phyloP scores from a whole-genome alignment of 2,113 vertebrate species.

The Callocephalon fimbriatum region DNA sequence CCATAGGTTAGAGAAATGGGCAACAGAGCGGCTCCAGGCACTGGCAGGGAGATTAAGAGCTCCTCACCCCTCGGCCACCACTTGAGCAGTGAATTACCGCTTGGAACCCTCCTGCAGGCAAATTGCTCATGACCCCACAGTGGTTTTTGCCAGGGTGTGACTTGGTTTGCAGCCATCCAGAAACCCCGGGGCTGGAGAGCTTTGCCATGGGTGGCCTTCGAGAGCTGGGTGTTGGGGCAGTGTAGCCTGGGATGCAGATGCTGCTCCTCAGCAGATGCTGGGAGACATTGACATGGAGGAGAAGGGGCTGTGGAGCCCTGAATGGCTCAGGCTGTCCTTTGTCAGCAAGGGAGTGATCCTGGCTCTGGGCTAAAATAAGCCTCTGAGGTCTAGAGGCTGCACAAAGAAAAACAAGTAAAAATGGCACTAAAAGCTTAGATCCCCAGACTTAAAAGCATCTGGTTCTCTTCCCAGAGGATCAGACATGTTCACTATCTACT shows the following conservation, averaged over 20 bases:
- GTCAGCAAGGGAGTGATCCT: background rate
- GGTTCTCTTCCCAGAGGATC: background rate
- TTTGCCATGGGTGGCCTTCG: background rate
- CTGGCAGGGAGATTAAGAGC: background rate
- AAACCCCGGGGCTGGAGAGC: background rate
- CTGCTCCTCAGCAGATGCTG: background rate
- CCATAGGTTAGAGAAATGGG: background rate
- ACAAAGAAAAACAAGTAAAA: background rate
- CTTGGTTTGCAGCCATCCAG: fast-evolving
- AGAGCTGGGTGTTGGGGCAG: fast-evolving
- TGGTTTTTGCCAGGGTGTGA: background rate
- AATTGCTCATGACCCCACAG: fast-evolving
- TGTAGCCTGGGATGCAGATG: background rate
- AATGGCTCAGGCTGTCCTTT: background rate
- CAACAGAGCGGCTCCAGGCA: background rate
- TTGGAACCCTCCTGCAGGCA: background rate
- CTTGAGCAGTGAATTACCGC: background rate
- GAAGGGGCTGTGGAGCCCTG: background rate
- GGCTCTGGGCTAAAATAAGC: background rate
- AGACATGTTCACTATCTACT: background rate
- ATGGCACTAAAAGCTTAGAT: background rate
- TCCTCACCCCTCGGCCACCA: background rate
- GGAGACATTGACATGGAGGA: fast-evolving
- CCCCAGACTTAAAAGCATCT: background rate
- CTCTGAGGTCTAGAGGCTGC: background rate